phyloP scores from a whole-genome alignment of 1,140 invertebrate genomes.

The silkworm (Bombyx mori) region DNA sequence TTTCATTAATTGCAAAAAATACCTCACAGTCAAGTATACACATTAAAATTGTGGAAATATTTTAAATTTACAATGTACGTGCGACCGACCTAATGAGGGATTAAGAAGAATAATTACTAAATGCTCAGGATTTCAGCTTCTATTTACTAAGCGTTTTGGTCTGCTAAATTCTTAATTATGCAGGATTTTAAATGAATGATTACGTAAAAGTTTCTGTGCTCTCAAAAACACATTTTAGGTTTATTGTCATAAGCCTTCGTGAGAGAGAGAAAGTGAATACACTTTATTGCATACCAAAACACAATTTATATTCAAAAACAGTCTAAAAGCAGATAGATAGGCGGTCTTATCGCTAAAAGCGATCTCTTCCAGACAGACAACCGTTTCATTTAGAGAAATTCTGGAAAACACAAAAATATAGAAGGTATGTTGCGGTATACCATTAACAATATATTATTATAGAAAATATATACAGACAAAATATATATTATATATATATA shows the following conservation, averaged over 20 bases:
- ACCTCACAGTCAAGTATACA: conserved; percentile 1
- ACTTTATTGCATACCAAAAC: not conserved
- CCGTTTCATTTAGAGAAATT: not conserved
- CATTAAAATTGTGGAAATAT: conserved; percentile 1
- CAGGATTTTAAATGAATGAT: conserved; percentile 27
- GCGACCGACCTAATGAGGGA: conserved; percentile 13
- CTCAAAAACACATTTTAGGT: not conserved
- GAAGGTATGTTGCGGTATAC: no score
- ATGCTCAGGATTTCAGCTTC: conserved; percentile 13
- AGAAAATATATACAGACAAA: no score
- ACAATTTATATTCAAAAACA: not conserved
- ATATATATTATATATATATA: no score
- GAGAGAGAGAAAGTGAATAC: not conserved
- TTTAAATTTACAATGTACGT: conserved; percentile 7
- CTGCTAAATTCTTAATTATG: conserved; percentile 25
- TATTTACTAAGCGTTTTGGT: conserved; percentile 27
- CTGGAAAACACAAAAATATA: no score
- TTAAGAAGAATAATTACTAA: conserved; percentile 18
- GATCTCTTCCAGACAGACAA: not conserved
- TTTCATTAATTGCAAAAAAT: conserved; percentile 5
- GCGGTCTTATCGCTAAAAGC: no score
- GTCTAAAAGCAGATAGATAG: no score
- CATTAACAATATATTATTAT: no score
- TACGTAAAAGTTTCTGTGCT: conserved; percentile 13
- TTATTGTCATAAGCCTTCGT: not conserved